Percentiles rank a stretch among this genome's conserved stretches.
Conservation (phyloP, 2,113 vertebrate species). For the Hemibagrus wyckioides region DNA sequence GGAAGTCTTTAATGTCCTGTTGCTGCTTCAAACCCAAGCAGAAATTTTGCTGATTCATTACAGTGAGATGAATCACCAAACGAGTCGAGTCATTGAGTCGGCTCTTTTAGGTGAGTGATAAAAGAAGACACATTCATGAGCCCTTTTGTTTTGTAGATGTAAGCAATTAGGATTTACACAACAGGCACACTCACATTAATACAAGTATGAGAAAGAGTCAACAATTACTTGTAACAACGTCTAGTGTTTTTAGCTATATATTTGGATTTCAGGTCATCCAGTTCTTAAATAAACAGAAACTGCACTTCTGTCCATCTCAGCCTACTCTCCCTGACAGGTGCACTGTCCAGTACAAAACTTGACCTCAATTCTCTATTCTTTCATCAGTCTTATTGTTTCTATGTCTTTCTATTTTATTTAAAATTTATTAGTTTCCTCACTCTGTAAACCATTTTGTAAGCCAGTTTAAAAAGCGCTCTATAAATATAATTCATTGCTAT, state of each 20-base stretch:
- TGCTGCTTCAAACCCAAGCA: neutral
- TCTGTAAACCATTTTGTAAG: neutral
- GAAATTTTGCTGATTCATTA: constrained; percentile 4
- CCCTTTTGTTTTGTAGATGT: neutral
- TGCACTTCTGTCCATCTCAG: too few species aligned
- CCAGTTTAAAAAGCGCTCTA: neutral
- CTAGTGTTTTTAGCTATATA: too few species aligned
- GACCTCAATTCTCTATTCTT: neutral
- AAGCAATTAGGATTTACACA: neutral
- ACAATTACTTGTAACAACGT: too few species aligned
- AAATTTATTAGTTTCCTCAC: neutral
- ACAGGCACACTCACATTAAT: neutral
- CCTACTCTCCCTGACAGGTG: too few species aligned
- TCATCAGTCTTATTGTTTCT: neutral
- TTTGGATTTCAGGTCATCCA: too few species aligned
- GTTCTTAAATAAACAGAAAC: too few species aligned
- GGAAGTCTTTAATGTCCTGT: neutral
- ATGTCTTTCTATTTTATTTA: neutral
- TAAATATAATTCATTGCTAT: neutral
- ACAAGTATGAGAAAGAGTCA: neutral
- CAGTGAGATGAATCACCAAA: neutral
- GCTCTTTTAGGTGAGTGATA: neutral
- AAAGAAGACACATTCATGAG: neutral
- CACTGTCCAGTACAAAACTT: neutral
- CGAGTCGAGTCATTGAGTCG: neutral